These are phyloP conservation scores for Laticauda laticaudata DNA, from an alignment of 2,113 vertebrate species.

Conservation along the genomic window DNA sequence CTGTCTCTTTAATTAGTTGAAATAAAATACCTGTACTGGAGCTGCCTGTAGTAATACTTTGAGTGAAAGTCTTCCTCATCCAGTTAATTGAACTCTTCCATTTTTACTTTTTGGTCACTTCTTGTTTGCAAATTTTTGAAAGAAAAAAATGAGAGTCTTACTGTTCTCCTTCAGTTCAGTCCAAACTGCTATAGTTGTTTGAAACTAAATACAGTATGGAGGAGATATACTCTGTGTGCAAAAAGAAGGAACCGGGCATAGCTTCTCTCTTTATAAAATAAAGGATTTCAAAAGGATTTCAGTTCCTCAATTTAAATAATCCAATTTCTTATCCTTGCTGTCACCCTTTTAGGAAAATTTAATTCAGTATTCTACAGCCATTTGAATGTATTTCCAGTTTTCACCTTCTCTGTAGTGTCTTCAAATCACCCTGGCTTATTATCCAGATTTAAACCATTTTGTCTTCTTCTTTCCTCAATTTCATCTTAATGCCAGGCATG, in stretches of 20 bases:
- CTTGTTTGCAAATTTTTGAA: not conserved
- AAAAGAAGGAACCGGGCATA: not conserved
- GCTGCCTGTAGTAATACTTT: no score
- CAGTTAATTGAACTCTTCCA: not conserved
- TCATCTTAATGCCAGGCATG: not conserved
- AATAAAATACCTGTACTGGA: no score
- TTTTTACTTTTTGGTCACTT: not conserved
- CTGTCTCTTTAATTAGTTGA: no score
- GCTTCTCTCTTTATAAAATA: constrained; percentile 47
- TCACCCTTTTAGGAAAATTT: not conserved
- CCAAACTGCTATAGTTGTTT: not conserved
- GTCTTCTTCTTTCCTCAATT: not conserved
- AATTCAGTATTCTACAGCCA: not conserved
- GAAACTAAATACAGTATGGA: not conserved
- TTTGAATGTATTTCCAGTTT: constrained; percentile 1
- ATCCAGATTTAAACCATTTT: not conserved
- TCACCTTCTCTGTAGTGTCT: not conserved
- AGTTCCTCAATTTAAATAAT: not conserved
- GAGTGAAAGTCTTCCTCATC: not conserved
- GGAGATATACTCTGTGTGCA: not conserved
- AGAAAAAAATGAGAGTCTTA: not conserved
- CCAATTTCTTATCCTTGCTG: not conserved
- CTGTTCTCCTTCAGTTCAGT: not conserved
- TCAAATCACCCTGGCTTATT: not conserved
- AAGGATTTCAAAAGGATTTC: constrained; percentile 19